Evolutionary conservation across 2,797 vertebrate species (phyloP), one percentile per base, ranked within the genome.

Genomic region (Rousettus madagascariensis): DNA sequence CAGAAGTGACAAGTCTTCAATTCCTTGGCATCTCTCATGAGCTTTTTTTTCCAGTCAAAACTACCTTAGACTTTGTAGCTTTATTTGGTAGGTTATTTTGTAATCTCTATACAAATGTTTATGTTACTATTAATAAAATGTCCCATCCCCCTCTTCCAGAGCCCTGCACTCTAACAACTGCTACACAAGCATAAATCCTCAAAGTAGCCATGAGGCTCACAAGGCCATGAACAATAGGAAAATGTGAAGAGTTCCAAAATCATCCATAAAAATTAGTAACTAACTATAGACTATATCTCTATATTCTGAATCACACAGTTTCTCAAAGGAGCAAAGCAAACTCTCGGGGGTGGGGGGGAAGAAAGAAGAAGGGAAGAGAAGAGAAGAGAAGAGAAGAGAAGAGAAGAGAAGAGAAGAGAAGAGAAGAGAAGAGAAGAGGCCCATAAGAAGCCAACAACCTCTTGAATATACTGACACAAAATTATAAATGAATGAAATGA

Each of bases 391-490:
- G 41, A 8, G 9, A 43, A 43, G 41, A 43, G 41, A 43, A 43
- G 8, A 43, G 41, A 43, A 43, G 8, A 43, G 41, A 43, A 43
- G 9, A 43, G 43, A 43, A 43, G 10, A 43, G 46, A 46, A 49
- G 7, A 49, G 46, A 13, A 49, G 6, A 46, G 46, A 46, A 46
- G 15, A 49, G 46, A 43, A 17, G 78, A 74, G 66, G 12, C 13
- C 22, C 13, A 79, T 4, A 71, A 83, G 95, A 94, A 94, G 33
- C 7, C 55, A 93, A 74, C 6, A 72, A 55, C 24, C 43, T 94
- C 36, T 95, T 72, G 8, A 97, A 85, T 90, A 46, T 57, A 82
- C 26, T 91, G 75, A 65, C 36, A 79, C 17, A 90, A 96, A 95
- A 91, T 61, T 71, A 80, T 15, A 83, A 84, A 89, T 8, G 83